Conservation (phyloP, 2,113 vertebrate species). For the Xyrauchen texanus region DNA sequence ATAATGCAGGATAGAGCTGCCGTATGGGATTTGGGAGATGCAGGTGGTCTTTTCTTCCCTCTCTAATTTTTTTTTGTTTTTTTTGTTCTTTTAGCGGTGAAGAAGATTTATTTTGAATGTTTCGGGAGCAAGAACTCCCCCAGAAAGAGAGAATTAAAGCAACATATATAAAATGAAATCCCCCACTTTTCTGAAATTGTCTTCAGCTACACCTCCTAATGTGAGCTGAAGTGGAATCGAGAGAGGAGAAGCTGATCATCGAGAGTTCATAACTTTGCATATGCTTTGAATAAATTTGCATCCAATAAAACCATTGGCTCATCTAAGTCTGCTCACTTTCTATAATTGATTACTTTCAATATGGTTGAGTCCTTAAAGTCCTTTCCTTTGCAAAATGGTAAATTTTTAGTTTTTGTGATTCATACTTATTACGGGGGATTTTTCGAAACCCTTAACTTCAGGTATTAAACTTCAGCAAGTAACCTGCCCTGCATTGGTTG, state of each 20-base stretch:
- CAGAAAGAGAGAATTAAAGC: slow-evolving; percentile 34
- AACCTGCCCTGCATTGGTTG: too few species aligned
- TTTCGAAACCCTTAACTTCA: too few species aligned
- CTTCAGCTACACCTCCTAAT: slow-evolving; percentile 22
- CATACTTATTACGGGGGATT: too few species aligned
- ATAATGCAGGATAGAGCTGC: slow-evolving; percentile 45
- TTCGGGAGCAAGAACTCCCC: slow-evolving; percentile 25
- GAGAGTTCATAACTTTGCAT: slow-evolving; percentile 35
- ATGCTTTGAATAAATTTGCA: slow-evolving; percentile 45
- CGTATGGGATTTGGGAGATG: slow-evolving; percentile 33
- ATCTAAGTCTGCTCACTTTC: slow-evolving; percentile 6
- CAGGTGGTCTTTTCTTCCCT: slow-evolving; percentile 36
- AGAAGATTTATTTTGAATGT: slow-evolving; percentile 46
- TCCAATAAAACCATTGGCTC: slow-evolving; percentile 29
- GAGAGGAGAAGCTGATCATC: slow-evolving; percentile 24
- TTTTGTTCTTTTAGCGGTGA: not conserved
- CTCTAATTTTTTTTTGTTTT: not conserved
- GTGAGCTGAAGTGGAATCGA: slow-evolving; percentile 14
- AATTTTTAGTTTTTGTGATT: too few species aligned
- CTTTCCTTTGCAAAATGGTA: not conserved
- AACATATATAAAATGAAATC: slow-evolving; percentile 8
- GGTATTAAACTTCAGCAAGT: too few species aligned
- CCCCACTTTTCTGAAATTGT: too few species aligned
- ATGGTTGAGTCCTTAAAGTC: not conserved
- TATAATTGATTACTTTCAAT: slow-evolving; percentile 26